Evolutionary conservation across 1,140 invertebrate species (phyloP).

Genomic region (Caerostris extrusa): DNA sequence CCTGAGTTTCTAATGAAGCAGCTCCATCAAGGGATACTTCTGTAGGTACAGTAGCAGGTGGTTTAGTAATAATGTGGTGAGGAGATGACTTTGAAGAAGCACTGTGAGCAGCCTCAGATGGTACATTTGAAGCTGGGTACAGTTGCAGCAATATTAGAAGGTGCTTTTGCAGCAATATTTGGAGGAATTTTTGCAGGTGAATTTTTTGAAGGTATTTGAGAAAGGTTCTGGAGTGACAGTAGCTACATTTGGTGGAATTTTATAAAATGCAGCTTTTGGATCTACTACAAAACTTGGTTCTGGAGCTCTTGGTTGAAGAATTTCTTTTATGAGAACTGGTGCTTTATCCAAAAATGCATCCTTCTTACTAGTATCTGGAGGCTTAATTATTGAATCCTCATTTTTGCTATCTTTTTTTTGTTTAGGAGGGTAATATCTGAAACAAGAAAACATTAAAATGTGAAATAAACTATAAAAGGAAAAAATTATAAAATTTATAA

Average conservation of each 20-base stretch:
- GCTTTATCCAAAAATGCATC: constrained; percentile 5
- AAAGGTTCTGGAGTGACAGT: background rate
- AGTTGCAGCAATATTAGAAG: background rate
- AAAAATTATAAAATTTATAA: background rate
- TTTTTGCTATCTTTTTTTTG: background rate
- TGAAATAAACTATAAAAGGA: background rate
- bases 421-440: background rate
- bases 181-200: background rate
- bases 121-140: background rate
- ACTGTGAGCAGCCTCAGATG: background rate
- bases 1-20: constrained; percentile 44
- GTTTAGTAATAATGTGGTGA: background rate
- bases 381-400: background rate
- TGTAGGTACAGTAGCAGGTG: constrained; percentile 19
- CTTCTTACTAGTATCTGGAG: constrained; percentile 21
- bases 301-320: constrained; percentile 4
- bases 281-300: background rate
- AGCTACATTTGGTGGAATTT: background rate
- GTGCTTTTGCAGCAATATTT: constrained; percentile 1
- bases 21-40: background rate
- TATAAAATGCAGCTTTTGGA: constrained; percentile 24
- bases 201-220: background rate
- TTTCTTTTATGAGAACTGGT: constrained; percentile 26
- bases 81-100: background rate
- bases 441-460: background rate